Evolutionary conservation across 1,140 invertebrate genomes (phyloP), one percentile per base, ranked within the genome.

Genomic region (Dryas iulia): DNA sequence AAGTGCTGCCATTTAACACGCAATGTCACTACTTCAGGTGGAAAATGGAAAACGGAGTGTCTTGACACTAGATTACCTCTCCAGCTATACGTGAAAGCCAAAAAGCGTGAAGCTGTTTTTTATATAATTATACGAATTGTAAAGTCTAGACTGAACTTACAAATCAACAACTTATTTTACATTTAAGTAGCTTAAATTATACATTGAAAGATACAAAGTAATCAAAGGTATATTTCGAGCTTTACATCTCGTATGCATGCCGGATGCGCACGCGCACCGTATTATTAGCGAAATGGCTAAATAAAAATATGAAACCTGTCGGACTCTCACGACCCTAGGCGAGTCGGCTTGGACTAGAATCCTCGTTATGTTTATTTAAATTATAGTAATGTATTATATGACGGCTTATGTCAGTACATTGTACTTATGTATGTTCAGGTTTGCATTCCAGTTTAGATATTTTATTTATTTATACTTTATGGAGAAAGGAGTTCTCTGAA

Each of bases 231-330:
- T 8, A 21, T 47, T 47, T 47, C 39, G 39, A 47, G 39, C 39
- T 18, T 47, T 10, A 18, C 39, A 47, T 47, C 7, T 47, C 24
- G 18, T 57, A 59, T 59, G 31, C 53, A 18, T 31, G 54, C 14
- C 62, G 62, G 53, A 65, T 65, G 62, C 54, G 62, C 62, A 57
- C 4, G 62, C 62, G 62, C 62, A 65, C 23, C 62, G 26, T 65
- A 25, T 65, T 58, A 65, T 65, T 65, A 65, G 62, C 62, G 24
- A 65, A 65, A 65, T 54, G n/a, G 59, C 25, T 53, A 65, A 58
- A 65, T 65, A 65, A 65, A 65, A 57, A 57, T 65, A 39, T 57
- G 53, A 57, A 39, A 31, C 30, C 23, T 25, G 53, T 39, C 31
- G 10, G 25, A 65, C 54, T 54, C 54, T 54, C 54, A 65, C 62